Base-by-base conservation (phyloP, 1,140 invertebrate genomes). In the Phortica variegata region DNA sequence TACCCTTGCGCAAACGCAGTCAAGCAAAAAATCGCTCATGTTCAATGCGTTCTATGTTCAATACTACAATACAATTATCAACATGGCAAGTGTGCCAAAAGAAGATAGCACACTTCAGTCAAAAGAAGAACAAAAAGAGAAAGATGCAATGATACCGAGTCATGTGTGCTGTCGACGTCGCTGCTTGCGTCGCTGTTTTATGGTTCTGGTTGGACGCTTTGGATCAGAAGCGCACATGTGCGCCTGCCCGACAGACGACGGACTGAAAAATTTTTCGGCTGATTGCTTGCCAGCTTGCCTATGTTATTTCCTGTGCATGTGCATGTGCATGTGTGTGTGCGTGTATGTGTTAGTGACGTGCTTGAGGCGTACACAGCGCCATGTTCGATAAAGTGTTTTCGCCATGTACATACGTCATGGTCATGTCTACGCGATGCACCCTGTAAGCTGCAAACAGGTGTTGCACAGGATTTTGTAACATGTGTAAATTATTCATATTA, bases 171-270 rank as follows among this genome's bases (percentile, higher is more conserved):
- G 26, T 12, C 12, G 26, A 6, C 26, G 26, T n/a, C 19, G 41
- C 40, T 18, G 26, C 26, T 29, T 6, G 5, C 19, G 18, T 39
- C 19, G n/a, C 23, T 31, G 33, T 21, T 36, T 38, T 53, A 15
- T 49, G 54, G 65, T 68, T 68, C 63, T 63, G 65, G 57, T 68
- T 56, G 63, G 63, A 63, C 63, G 57, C 54, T 38, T 66, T 58
- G 51, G 43, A 42, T 54, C 65, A 63, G 69, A 68, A 66, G 63
- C 60, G 65, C 69, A 68, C 65, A 68, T 68, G 57, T 68, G 63
- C 47, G 43, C 21, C 43, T 29, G 32, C 43, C n/a, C n/a, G n/a
- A n/a, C n/a, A n/a, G n/a, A n/a, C n/a, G n/a, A n/a, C n/a, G n/a
- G n/a, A n/a, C n/a, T n/a, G n/a, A n/a, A n/a, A n/a, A n/a, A n/a